Evolutionary conservation across 2,113 vertebrate species (phyloP).

Genomic region (Sphyrna mokarran): DNA sequence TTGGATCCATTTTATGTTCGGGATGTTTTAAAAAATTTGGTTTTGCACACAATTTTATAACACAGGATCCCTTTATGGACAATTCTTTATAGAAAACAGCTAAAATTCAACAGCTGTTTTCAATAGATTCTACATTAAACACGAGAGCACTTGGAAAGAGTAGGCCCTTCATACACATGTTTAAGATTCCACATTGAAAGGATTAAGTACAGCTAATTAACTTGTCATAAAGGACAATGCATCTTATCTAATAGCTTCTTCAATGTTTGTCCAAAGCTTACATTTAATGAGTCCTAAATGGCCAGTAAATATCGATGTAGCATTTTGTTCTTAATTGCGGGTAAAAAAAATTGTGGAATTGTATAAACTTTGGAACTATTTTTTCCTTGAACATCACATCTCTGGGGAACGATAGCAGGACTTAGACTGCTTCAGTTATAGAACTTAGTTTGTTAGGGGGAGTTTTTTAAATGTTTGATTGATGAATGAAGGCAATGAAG

Average conservation of each 20-base stretch:
- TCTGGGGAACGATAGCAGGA: not conserved
- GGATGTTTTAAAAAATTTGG: not conserved
- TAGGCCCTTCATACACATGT: not conserved
- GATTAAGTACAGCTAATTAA: slow-evolving; percentile 26
- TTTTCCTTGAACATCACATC: slow-evolving; percentile 14
- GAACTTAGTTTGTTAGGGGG: not conserved
- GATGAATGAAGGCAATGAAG: not conserved
- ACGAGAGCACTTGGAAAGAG: not conserved
- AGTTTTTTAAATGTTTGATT: not conserved
- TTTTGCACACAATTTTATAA: not conserved
- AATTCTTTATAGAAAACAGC: not conserved
- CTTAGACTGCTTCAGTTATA: not conserved
- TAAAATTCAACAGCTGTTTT: not conserved
- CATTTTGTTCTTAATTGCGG: not conserved
- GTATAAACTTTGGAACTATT: not conserved
- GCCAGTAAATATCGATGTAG: not conserved
- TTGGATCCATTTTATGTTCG: not conserved
- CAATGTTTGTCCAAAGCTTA: not conserved
- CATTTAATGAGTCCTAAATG: not conserved
- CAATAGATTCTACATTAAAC: not conserved
- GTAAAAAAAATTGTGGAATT: not conserved
- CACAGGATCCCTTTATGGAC: not conserved
- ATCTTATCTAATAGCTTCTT: not conserved
- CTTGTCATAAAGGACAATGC: not conserved
- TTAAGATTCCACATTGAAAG: slow-evolving; percentile 25